phyloP scores from a whole-genome alignment of 2,113 vertebrate genomes.

The Saiga tatarica region DNA sequence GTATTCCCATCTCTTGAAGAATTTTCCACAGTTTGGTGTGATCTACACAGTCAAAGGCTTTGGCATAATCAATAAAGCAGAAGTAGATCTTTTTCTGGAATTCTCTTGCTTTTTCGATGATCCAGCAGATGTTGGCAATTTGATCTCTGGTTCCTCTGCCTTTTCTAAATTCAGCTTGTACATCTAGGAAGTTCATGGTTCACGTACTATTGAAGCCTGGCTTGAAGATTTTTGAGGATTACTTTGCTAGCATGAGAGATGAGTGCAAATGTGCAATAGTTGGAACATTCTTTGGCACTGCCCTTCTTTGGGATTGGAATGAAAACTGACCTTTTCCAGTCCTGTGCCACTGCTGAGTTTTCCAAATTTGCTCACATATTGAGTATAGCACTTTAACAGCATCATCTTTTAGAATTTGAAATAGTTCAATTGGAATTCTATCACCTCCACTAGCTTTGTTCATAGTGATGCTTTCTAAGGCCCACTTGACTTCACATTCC shows the following conservation, averaged over 20 bases:
- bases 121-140: not conserved
- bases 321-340: not conserved
- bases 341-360: not conserved
- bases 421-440: not conserved
- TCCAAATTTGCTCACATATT: not conserved
- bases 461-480: not conserved
- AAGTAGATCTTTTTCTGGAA: not conserved
- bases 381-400: not conserved
- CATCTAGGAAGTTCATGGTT: not conserved
- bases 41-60: not conserved
- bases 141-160: not conserved
- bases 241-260: not conserved
- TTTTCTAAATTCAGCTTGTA: not conserved
- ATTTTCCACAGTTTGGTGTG: not conserved
- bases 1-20: not conserved
- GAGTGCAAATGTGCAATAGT: not conserved
- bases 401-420: not conserved
- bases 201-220: not conserved
- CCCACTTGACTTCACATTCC: not conserved
- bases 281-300: not conserved
- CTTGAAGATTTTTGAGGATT: not conserved
- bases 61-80: not conserved
- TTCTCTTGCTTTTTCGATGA: not conserved
- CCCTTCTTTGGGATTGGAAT: not conserved
- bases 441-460: not conserved